Percentiles rank a stretch among this genome's conserved stretches.
Conservation (phyloP, 2,888 invertebrate species). For the Anthrax anthrax region DNA sequence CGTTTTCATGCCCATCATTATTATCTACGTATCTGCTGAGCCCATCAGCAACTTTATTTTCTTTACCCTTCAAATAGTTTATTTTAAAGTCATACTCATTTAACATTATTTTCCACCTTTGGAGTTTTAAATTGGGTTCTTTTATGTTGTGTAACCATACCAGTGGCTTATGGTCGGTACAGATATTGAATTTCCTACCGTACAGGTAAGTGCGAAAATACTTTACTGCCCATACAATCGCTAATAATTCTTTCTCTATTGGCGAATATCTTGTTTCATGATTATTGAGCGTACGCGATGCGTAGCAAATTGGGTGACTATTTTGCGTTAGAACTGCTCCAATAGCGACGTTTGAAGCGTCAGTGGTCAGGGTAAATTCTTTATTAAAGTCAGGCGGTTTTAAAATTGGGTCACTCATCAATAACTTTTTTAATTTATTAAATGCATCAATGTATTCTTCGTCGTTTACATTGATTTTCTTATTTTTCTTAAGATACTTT, state of each 20-base stretch:
- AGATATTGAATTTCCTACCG: too few species aligned
- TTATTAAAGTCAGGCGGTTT: slow-evolving; percentile 19
- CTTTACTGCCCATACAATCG: background rate
- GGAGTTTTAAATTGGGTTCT: background rate
- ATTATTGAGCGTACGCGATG: slow-evolving; percentile 1
- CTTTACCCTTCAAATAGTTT: slow-evolving; percentile 3
- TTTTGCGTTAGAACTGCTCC: slow-evolving; percentile 8
- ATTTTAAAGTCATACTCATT: slow-evolving; percentile 3
- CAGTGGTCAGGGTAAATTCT: slow-evolving; percentile 2
- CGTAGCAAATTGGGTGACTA: slow-evolving; percentile 6
- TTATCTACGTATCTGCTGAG: slow-evolving; percentile 2
- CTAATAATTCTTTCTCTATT: slow-evolving; percentile 6
- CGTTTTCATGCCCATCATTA: too few species aligned
- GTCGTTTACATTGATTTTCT: slow-evolving; percentile 4
- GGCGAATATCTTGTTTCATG: slow-evolving; percentile 1
- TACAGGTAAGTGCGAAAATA: slow-evolving; percentile 1
- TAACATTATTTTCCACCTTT: slow-evolving; percentile 1
- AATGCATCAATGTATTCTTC: slow-evolving; percentile 6
- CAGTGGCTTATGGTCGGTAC: too few species aligned
- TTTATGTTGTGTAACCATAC: too few species aligned
- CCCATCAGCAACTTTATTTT: slow-evolving; percentile 3
- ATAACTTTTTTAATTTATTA: background rate
- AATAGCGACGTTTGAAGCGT: slow-evolving; percentile 5
- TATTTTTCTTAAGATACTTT: slow-evolving; percentile 9
- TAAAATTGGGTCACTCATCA: slow-evolving; percentile 10